Evolutionary conservation across 2,888 invertebrate genomes (phyloP), one percentile per base, ranked within the genome.

Genomic region (Mylabris sibirica): DNA sequence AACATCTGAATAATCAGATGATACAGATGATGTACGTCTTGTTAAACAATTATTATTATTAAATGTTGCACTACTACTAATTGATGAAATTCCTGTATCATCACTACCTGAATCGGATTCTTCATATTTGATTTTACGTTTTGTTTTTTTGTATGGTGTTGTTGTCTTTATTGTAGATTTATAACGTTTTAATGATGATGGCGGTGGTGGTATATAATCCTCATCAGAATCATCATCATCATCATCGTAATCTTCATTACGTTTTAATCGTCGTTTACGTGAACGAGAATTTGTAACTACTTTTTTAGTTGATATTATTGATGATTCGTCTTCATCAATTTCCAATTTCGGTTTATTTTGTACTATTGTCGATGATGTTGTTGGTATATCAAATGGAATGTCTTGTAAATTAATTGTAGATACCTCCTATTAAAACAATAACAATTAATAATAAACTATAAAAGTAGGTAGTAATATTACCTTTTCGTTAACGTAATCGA

Each of bases 11-110:
- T 86, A 66, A 84, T 87, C 80, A 82, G 87, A 78, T 4, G 81
- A 78, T 24, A 82, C 71, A 8, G 87, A 87, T 14, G 78, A 76
- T 69, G 86, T 86, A 73, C 88, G 82, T 65, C 88, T 80, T 24
- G 89, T 88, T 17, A 17, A 44, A 44, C 90, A 85, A 24, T 89
- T 89, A 77, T 89, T 75, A 5, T 44, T 67, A 11, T 63, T 74
- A 66, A 1, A 70, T 62, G 59, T 61, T 63, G 60, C n/a, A n/a
- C 38, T 69, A 65, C 9, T 49, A 49, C 49, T 49, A 49, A 49
- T 49, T 22, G 49, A 49, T 49, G 49, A 49, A 49, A 49, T 20
- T 44, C 17, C 22, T 4, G 53, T 34, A 20, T 60, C 44, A 11
- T 74, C 75, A 44, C 75, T 76, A 20, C 79, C 77, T 0, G 76